These are phyloP conservation scores for Clivina fossor DNA, from an alignment of 2,888 invertebrate genomes.

Conservation along the genomic window DNA sequence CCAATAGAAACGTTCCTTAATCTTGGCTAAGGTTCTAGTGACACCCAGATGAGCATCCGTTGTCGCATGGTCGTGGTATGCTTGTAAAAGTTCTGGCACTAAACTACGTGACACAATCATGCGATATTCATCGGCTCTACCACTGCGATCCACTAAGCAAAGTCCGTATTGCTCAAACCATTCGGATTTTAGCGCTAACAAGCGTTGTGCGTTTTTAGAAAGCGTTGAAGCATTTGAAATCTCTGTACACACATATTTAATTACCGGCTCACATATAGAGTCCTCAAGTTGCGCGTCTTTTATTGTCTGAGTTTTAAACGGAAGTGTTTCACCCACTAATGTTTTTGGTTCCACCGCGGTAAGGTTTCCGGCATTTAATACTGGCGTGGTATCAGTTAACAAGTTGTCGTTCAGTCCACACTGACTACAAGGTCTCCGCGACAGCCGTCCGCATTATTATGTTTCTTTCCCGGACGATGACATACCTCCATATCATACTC, in stretches of 20 bases:
- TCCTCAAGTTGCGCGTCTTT: too few relatives aligned
- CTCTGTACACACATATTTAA: too few relatives aligned
- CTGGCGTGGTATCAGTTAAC: too few relatives aligned
- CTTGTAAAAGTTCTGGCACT: background rate
- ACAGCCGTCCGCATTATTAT: too few relatives aligned
- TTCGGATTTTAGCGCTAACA: background rate
- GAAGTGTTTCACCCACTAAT: too few relatives aligned
- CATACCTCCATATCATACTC: background rate
- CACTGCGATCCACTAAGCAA: background rate
- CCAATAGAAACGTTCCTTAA: constrained; percentile 11
- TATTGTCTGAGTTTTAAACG: too few relatives aligned
- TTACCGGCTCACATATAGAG: too few relatives aligned
- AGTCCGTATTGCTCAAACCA: constrained; percentile 7
- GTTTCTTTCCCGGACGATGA: constrained; percentile 38
- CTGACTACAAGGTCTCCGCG: too few relatives aligned
- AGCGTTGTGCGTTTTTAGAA: background rate
- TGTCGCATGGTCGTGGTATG: constrained; percentile 1
- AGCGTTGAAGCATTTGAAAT: constrained; percentile 25
- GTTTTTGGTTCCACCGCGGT: background rate
- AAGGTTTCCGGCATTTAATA: background rate
- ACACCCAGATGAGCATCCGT: constrained; percentile 13
- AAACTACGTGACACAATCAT: constrained; percentile 1
- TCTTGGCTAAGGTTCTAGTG: constrained; percentile 1
- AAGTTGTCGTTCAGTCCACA: too few relatives aligned
- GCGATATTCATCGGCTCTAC: background rate